Conservation (phyloP, 2,797 vertebrate species). For the Merluccius polli region DNA sequence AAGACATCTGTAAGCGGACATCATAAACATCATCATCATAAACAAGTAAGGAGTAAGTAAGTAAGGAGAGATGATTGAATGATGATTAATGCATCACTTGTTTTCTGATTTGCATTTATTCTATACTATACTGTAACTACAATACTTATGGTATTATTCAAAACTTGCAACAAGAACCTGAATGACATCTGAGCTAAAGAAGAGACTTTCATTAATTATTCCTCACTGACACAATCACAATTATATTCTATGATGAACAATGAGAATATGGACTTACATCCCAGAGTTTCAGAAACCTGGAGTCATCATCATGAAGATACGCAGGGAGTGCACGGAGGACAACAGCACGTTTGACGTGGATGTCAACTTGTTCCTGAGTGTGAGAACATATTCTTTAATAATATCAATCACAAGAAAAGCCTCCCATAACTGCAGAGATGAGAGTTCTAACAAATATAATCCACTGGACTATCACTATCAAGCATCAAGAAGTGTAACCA, state of each 20-base stretch:
- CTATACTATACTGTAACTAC: background rate
- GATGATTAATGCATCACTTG: background rate
- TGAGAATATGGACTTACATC: background rate
- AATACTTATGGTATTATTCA: background rate
- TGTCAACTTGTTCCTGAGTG: background rate
- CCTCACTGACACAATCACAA: background rate
- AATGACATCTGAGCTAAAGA: background rate
- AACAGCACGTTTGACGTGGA: background rate
- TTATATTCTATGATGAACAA: background rate
- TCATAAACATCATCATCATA: no score
- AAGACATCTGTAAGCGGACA: background rate
- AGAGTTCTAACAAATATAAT: background rate
- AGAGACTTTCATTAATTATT: background rate
- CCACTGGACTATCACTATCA: background rate
- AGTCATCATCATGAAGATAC: constrained; percentile 14
- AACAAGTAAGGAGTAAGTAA: no score
- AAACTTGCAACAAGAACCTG: background rate
- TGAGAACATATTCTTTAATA: background rate
- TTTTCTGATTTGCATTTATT: background rate
- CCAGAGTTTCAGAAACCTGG: background rate
- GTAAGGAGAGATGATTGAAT: no score
- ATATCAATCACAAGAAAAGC: background rate
- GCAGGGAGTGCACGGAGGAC: background rate
- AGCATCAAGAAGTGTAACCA: background rate
- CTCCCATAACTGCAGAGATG: background rate